These are phyloP conservation scores for Rotaria macrura DNA, from an alignment of 2,888 invertebrate species.

Conservation along the genomic window DNA sequence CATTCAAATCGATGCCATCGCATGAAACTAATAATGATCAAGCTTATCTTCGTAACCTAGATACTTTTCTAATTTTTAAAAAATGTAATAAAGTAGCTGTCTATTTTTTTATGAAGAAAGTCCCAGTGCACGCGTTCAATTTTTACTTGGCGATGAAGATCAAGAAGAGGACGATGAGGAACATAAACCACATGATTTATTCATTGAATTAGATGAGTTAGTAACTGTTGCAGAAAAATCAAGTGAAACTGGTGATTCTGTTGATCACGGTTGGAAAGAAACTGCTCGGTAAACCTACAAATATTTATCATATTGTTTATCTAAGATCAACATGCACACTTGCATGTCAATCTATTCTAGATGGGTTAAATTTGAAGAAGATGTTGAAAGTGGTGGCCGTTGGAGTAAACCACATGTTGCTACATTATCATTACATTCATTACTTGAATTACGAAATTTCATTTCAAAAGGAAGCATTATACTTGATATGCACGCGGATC, in stretches of 20 bases:
- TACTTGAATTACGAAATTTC: constrained; percentile 84
- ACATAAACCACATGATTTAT: constrained; percentile 33
- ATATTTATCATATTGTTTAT: too few species aligned
- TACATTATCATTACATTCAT: constrained; percentile 83
- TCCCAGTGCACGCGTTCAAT: constrained; percentile 21
- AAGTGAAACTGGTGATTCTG: background rate
- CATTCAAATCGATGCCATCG: background rate
- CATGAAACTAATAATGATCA: background rate
- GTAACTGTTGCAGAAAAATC: background rate
- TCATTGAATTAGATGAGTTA: constrained; percentile 32
- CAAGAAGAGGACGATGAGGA: constrained; percentile 25
- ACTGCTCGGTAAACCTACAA: background rate
- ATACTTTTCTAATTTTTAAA: background rate
- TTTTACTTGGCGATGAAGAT: constrained; percentile 24
- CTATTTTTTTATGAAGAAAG: background rate
- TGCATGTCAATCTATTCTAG: constrained; percentile 37
- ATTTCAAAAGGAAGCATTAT: constrained; percentile 49
- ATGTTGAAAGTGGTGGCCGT: constrained; percentile 93
- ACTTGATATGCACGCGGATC: background rate
- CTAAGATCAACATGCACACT: too few species aligned
- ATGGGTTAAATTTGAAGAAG: constrained; percentile 58
- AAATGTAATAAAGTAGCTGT: too few species aligned
- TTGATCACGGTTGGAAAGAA: constrained; percentile 21
- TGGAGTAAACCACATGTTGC: constrained; percentile 92
- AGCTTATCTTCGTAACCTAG: background rate